These are phyloP conservation scores for Momotus momota DNA, from an alignment of 2,797 vertebrate species.

Conservation along the genomic window DNA sequence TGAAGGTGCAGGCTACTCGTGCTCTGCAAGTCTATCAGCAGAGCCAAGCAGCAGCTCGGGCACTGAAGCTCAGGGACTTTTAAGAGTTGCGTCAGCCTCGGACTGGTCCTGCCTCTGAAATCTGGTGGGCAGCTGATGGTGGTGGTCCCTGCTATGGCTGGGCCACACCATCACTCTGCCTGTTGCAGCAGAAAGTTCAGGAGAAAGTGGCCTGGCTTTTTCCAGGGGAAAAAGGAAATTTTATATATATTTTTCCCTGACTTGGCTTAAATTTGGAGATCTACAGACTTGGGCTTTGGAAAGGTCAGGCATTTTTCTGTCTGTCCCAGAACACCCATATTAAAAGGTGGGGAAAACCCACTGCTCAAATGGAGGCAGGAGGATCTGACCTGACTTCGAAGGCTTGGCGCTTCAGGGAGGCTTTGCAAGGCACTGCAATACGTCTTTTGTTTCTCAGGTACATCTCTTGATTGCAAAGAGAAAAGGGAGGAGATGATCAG, in stretches of 20 bases:
- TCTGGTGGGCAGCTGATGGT: fast-evolving
- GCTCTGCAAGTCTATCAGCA: neutral
- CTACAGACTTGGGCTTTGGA: neutral
- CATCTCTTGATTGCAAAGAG: neutral
- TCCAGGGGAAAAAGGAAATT: fast-evolving
- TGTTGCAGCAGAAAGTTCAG: neutral
- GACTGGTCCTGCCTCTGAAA: neutral
- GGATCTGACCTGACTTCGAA: neutral
- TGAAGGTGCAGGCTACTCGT: too few relatives aligned
- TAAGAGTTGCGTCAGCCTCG: neutral
- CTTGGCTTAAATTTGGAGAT: neutral
- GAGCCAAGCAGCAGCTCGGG: neutral
- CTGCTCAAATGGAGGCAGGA: neutral
- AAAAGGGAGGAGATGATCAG: neutral
- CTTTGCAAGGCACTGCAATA: neutral
- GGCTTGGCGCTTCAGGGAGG: neutral
- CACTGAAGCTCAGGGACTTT: neutral
- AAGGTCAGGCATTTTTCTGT: neutral
- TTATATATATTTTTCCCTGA: neutral
- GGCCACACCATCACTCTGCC: fast-evolving
- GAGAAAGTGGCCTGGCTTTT: neutral
- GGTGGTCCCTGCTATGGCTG: fast-evolving
- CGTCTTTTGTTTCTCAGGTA: neutral
- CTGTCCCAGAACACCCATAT: neutral
- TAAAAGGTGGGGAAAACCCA: neutral